A percentile compares a stretch with the other conserved stretches of the same genome.
Conservation (phyloP, 1,140 invertebrate genomes). For the Cylas formicarius region DNA sequence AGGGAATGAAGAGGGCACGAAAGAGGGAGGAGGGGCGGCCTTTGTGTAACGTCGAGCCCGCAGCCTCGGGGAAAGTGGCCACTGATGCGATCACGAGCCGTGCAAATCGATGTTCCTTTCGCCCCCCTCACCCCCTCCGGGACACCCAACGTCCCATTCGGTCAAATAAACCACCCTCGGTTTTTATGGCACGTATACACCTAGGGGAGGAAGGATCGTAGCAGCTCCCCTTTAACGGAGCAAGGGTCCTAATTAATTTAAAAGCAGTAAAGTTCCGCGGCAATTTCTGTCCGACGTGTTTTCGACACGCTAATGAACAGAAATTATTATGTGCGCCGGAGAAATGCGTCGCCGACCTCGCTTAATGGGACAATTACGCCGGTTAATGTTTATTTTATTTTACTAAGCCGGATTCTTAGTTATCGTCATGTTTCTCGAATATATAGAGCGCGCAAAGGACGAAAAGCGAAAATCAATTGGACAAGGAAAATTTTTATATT, state of each 20-base stretch:
- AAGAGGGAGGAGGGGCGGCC: slow-evolving; percentile 10
- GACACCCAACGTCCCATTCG: slow-evolving; percentile 8
- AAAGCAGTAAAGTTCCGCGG: slow-evolving; percentile 12
- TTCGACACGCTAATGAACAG: no score
- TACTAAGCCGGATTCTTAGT: no score
- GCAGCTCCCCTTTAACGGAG: slow-evolving; percentile 22
- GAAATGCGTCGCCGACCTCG: no score
- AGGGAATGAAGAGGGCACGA: slow-evolving; percentile 6
- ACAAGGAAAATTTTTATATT: no score
- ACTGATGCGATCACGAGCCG: slow-evolving; percentile 40
- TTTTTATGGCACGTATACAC: slow-evolving; percentile 27
- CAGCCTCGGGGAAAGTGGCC: slow-evolving; percentile 35
- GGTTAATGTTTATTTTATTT: no score
- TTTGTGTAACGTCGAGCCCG: slow-evolving; percentile 32
- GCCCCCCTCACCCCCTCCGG: slow-evolving; percentile 17
- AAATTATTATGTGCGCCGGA: no score
- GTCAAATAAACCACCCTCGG: slow-evolving; percentile 27
- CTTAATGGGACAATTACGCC: no score
- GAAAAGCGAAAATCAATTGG: no score
- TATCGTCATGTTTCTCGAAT: no score
- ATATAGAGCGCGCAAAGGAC: no score
- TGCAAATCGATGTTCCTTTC: slow-evolving; percentile 41
- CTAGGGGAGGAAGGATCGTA: no score
- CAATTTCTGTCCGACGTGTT: slow-evolving; percentile 8
- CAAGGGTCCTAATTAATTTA: slow-evolving; percentile 29